phyloP scores from a whole-genome alignment of 92 coral and sea anemone species.

The Epizoanthus scotinus region DNA sequence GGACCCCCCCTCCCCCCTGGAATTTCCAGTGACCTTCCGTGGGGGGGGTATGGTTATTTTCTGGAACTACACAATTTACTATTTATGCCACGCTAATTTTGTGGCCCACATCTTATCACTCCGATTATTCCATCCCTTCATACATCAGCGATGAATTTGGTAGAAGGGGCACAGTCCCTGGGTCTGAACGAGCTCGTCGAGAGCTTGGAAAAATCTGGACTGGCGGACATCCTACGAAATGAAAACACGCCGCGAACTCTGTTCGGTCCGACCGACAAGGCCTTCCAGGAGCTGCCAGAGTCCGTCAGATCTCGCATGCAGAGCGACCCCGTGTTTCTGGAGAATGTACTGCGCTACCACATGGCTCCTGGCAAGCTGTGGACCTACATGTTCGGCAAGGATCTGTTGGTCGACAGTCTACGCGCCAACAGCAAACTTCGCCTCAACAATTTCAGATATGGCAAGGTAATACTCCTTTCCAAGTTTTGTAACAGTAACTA shows the following conservation, averaged over 20 bases:
- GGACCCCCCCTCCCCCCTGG: too few species aligned
- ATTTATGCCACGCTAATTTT: too few species aligned
- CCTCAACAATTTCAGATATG: constrained; percentile 74
- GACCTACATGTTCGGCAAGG: constrained; percentile 81
- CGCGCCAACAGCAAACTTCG: constrained; percentile 60
- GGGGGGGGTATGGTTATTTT: too few species aligned
- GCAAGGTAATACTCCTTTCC: constrained; percentile 58
- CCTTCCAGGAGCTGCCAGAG: constrained; percentile 70
- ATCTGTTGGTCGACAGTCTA: constrained; percentile 57
- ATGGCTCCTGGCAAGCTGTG: constrained; percentile 56
- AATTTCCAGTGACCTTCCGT: too few species aligned
- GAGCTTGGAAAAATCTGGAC: constrained; percentile 54
- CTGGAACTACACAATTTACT: too few species aligned
- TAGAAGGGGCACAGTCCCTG: constrained; percentile 68
- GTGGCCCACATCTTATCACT: too few species aligned
- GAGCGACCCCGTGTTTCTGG: constrained; percentile 57
- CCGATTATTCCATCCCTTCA: too few species aligned
- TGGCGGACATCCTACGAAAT: constrained; percentile 45
- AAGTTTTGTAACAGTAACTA: too few species aligned
- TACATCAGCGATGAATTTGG: constrained; percentile 68
- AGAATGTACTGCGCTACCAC: constrained; percentile 71
- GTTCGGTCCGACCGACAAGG: constrained; percentile 90
- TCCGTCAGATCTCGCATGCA: constrained; percentile 49
- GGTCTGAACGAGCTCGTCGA: constrained; percentile 69
- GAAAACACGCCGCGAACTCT: constrained; percentile 61